Evolutionary conservation across 1,140 invertebrate genomes (phyloP).

Genomic region (Elymnias hypermnestra): DNA sequence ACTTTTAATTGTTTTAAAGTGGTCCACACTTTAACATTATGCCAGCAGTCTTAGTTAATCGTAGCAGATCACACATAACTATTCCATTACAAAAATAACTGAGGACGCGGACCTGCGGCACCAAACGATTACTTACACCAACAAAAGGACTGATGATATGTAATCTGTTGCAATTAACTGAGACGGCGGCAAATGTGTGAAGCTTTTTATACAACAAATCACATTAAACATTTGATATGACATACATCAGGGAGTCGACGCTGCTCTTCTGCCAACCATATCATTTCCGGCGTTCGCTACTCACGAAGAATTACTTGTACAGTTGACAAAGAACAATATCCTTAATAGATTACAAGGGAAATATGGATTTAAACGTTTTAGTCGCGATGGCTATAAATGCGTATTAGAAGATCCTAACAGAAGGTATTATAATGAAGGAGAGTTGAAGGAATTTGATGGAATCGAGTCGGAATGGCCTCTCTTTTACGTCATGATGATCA

Average conservation of each 20-base stretch:
- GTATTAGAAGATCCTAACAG: constrained; percentile 88
- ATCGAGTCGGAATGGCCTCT: constrained; percentile 99
- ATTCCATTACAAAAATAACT: too few species aligned
- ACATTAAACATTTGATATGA: too few species aligned
- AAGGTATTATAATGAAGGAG: constrained; percentile 81
- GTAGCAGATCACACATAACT: too few species aligned
- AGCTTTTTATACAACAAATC: too few species aligned
- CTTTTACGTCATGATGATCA: constrained; percentile 96
- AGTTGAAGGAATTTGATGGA: constrained; percentile 93
- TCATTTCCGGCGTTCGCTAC: constrained; percentile 99
- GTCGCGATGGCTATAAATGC: constrained; percentile 96
- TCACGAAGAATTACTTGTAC: constrained; percentile 93
- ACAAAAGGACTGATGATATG: too few species aligned
- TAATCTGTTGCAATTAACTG: too few species aligned
- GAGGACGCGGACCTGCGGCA: too few species aligned
- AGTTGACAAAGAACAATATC: constrained; percentile 92
- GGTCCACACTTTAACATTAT: too few species aligned
- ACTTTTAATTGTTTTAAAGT: too few species aligned
- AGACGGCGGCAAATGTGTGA: too few species aligned
- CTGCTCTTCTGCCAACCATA: constrained; percentile 92
- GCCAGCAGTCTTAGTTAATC: too few species aligned
- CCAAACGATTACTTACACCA: too few species aligned
- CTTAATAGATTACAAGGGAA: constrained; percentile 89
- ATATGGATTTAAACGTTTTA: constrained; percentile 96
- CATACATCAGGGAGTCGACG: constrained; percentile 94